Evolutionary conservation across 2,888 invertebrate species (phyloP).

Genomic region (Barypeithes pellucidus): DNA sequence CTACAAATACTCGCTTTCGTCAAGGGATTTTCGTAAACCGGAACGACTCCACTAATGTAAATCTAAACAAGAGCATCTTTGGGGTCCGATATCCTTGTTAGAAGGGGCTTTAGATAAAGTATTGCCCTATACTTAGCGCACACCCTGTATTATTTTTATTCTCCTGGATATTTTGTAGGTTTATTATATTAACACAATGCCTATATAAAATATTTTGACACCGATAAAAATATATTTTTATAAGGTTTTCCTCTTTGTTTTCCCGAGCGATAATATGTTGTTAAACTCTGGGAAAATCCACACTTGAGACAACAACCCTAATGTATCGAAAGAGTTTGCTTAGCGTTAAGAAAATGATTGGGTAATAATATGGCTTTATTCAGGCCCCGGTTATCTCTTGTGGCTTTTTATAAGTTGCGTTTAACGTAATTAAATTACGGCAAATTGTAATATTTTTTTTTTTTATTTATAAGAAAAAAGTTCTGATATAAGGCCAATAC

Average conservation of each 20-base stretch:
- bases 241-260: conserved; percentile 39
- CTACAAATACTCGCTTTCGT: too few relatives aligned
- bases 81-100: too few relatives aligned
- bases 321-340: conserved; percentile 46
- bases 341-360: conserved; percentile 41
- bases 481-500: too few relatives aligned
- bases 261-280: conserved; percentile 40
- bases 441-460: too few relatives aligned
- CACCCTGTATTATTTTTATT: too few relatives aligned
- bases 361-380: conserved; percentile 40
- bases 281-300: conserved; percentile 45
- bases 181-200: conserved; percentile 9
- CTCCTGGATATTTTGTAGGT: background rate
- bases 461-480: too few relatives aligned
- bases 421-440: conserved; percentile 19
- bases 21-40: too few relatives aligned
- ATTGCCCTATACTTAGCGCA: too few relatives aligned
- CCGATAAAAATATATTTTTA: conserved; percentile 34
- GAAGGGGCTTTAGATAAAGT: too few relatives aligned
- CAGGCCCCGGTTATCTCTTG: conserved; percentile 20
- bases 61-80: too few relatives aligned
- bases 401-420: conserved; percentile 24
- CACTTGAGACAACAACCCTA: conserved; percentile 48
- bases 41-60: too few relatives aligned
- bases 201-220: conserved; percentile 25